These are phyloP conservation scores for Drosophila baimaii DNA, from an alignment of 1,140 invertebrate species.

Conservation along the genomic window DNA sequence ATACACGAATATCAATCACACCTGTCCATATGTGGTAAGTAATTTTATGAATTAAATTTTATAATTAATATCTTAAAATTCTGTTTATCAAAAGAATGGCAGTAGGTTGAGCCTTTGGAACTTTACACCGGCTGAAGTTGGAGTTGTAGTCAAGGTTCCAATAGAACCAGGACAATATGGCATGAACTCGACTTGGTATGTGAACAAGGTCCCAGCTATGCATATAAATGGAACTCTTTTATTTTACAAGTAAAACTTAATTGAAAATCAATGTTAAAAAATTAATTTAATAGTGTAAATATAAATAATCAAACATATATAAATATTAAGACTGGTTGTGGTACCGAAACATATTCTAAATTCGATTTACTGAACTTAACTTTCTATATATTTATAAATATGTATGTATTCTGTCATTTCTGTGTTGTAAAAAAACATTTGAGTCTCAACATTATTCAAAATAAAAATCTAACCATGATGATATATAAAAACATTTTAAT, in stretches of 20 bases:
- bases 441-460: too few species aligned
- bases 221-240: slow-evolving; percentile 28
- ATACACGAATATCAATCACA: slow-evolving; percentile 41
- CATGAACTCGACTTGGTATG: slow-evolving; percentile 9
- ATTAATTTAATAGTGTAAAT: too few species aligned
- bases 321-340: not conserved
- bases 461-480: too few species aligned
- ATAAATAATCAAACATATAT: not conserved
- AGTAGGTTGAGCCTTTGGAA: slow-evolving; percentile 5
- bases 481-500: too few species aligned
- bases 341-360: not conserved
- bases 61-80: too few species aligned
- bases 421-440: too few species aligned
- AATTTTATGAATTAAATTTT: not conserved
- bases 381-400: too few species aligned
- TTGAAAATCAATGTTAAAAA: not conserved
- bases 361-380: too few species aligned
- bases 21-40: slow-evolving; percentile 37
- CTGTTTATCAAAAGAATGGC: not conserved
- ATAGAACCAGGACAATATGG: slow-evolving; percentile 32
- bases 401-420: too few species aligned
- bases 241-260: not conserved
- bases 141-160: slow-evolving; percentile 20
- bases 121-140: slow-evolving; percentile 11
- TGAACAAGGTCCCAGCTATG: not conserved